phyloP scores from a whole-genome alignment of 1,140 invertebrate genomes.

The Drosophila biarmipes region DNA sequence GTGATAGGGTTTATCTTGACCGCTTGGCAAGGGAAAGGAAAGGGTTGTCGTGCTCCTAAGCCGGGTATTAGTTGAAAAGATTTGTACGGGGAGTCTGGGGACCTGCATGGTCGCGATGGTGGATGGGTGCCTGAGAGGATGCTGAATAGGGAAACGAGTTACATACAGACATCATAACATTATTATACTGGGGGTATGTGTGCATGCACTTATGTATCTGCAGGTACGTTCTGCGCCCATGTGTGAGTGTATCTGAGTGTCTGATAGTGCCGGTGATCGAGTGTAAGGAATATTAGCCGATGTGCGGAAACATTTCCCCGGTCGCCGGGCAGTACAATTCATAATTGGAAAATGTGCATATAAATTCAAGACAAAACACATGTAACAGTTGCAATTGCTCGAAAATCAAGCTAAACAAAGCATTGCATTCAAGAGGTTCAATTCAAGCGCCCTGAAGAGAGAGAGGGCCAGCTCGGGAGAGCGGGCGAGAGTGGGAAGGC shows the following conservation, averaged over 20 bases:
- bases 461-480: constrained; percentile 7
- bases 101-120: not conserved
- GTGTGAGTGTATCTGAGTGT: constrained; percentile 4
- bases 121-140: constrained; percentile 21
- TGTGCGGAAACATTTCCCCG: constrained; percentile 1
- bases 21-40: not conserved
- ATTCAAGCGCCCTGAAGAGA: constrained; percentile 41
- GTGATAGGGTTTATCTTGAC: constrained; percentile 8
- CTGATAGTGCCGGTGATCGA: constrained; percentile 29
- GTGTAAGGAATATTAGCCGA: constrained; percentile 11
- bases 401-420: constrained; percentile 74
- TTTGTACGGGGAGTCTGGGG: constrained; percentile 14
- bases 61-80: constrained; percentile 11
- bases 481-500: constrained; percentile 1
- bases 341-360: constrained; percentile 72
- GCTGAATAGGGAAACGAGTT: constrained; percentile 42
- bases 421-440: constrained; percentile 65
- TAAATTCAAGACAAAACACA: constrained; percentile 72
- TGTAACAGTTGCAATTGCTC: constrained; percentile 68
- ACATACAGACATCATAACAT: constrained; percentile 5
- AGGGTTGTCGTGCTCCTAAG: constrained; percentile 7
- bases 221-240: constrained; percentile 15
- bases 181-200: constrained; percentile 7
- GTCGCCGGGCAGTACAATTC: constrained; percentile 9
- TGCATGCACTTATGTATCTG: constrained; percentile 6